phyloP scores from a whole-genome alignment of 2,113 vertebrate species.

The Glaucidium brasilianum region DNA sequence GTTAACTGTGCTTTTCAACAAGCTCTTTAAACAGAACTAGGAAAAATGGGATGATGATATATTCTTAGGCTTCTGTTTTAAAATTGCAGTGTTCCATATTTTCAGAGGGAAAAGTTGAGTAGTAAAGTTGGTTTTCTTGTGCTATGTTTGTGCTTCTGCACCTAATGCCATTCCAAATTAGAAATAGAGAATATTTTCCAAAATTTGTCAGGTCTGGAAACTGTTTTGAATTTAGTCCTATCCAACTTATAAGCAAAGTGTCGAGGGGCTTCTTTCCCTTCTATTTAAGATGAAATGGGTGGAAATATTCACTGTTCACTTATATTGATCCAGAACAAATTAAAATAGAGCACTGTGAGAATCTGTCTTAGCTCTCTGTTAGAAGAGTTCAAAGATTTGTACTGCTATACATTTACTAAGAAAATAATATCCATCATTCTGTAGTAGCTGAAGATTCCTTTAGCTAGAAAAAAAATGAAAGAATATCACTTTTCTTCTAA shows the following conservation, averaged over 20 bases:
- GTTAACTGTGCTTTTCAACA: conserved; percentile 7
- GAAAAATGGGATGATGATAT: background rate
- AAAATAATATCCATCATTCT: background rate
- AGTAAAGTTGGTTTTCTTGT: background rate
- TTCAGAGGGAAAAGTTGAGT: background rate
- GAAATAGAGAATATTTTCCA: background rate
- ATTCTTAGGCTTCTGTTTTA: background rate
- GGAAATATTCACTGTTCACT: background rate
- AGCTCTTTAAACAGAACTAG: conserved; percentile 1
- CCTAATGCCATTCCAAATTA: background rate
- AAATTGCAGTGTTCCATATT: background rate
- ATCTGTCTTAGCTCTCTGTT: background rate
- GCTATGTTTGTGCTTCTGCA: background rate
- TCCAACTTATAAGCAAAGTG: background rate
- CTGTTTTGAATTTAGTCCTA: background rate
- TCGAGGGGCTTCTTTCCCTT: background rate
- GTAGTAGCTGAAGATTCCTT: background rate
- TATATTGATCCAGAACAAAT: background rate
- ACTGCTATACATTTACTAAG: background rate
- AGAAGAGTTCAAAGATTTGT: background rate
- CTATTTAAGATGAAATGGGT: background rate
- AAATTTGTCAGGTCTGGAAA: background rate
- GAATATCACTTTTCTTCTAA: background rate
- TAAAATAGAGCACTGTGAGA: background rate
- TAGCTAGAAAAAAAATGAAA: background rate